phyloP scores from a whole-genome alignment of 1,140 invertebrate species.

The Steinernema khuongi region DNA sequence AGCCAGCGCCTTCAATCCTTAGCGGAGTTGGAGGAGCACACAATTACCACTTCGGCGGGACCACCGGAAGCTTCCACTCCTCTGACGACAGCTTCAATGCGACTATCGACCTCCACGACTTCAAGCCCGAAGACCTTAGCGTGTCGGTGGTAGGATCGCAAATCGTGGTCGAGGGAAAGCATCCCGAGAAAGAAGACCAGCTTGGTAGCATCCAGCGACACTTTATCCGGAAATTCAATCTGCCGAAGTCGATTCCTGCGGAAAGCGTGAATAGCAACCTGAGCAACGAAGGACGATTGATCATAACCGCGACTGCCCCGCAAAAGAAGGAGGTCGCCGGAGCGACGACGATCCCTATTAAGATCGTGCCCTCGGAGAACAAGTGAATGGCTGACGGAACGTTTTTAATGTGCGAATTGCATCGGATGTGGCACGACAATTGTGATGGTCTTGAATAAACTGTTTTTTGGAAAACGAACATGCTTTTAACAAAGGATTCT shows the following conservation, averaged over 20 bases:
- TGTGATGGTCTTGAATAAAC: conserved; percentile 16
- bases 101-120: conserved; percentile 29
- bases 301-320: conserved; percentile 35
- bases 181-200: conserved; percentile 39
- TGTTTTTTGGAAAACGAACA: background rate
- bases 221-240: conserved; percentile 35
- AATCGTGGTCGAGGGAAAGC: conserved; percentile 37
- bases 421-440: conserved; percentile 23
- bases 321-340: conserved; percentile 28
- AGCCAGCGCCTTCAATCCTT: background rate
- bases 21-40: background rate
- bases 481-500: too few species aligned
- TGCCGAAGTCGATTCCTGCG: conserved; percentile 30
- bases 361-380: background rate
- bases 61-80: conserved; percentile 18
- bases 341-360: conserved; percentile 7
- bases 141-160: conserved; percentile 32
- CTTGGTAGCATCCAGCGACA: conserved; percentile 27
- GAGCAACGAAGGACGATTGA: conserved; percentile 31
- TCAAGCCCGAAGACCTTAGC: conserved; percentile 28
- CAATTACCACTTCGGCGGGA: conserved; percentile 14
- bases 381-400: conserved; percentile 14
- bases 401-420: conserved; percentile 1
- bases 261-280: conserved; percentile 36
- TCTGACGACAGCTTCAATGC: conserved; percentile 29